Conservation (phyloP, 2,888 invertebrate species). For the Drosophila lacicola region DNA sequence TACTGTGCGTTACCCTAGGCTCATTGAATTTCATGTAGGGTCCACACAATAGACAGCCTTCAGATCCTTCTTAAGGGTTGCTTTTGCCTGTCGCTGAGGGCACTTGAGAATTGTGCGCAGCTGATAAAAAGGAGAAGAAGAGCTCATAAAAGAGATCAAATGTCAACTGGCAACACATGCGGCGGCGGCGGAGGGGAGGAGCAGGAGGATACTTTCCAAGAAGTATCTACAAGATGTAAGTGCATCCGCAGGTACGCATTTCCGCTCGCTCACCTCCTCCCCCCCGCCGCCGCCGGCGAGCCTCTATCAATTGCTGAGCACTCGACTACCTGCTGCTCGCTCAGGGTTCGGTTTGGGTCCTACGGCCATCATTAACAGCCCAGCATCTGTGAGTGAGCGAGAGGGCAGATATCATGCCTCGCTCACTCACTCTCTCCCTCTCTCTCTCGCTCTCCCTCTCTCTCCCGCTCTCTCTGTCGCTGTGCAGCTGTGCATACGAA, state of each 20-base stretch:
- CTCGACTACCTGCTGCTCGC: conserved; percentile 23
- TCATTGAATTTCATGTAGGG: conserved; percentile 32
- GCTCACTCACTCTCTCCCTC: not conserved
- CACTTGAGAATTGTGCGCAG: conserved; percentile 52
- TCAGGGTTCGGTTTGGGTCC: conserved; percentile 4
- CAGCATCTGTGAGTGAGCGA: conserved; percentile 1
- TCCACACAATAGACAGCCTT: conserved; percentile 4
- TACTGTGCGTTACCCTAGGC: conserved; percentile 9
- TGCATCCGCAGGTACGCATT: conserved; percentile 73
- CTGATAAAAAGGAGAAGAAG: conserved; percentile 47
- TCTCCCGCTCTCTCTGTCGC: not conserved
- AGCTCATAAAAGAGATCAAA: conserved; percentile 78
- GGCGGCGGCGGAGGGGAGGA: not conserved
- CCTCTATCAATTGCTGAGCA: conserved; percentile 44
- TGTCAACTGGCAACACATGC: conserved; percentile 69
- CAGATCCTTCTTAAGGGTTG: conserved; percentile 38
- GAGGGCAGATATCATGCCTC: not conserved
- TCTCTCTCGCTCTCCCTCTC: not conserved
- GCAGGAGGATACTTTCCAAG: conserved; percentile 60
- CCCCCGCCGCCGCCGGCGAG: not conserved
- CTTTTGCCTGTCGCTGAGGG: conserved; percentile 5
- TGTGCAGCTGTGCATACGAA: conserved; percentile 22
- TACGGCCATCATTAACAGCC: conserved; percentile 47
- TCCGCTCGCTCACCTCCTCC: conserved; percentile 28
- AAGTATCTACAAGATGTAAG: conserved; percentile 75